Conservation (phyloP, 2,888 invertebrate species). For the Ophion ellenae region DNA sequence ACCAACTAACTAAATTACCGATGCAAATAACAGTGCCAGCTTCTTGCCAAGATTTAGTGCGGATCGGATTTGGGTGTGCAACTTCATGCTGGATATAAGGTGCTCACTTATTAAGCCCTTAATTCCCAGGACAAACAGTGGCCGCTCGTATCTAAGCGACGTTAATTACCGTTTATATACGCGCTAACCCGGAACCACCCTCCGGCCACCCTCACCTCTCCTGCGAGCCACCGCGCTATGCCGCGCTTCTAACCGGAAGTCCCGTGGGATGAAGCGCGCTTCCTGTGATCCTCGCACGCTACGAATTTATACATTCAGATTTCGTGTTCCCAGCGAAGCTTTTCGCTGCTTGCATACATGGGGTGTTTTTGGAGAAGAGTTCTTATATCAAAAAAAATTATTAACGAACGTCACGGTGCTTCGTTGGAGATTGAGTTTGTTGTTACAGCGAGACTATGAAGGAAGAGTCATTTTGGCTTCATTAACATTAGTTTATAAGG, state of each 20-base stretch:
- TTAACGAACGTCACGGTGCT: too few species aligned
- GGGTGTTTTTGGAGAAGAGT: neutral
- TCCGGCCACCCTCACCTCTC: slow-evolving; percentile 29
- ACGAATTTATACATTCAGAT: slow-evolving; percentile 25
- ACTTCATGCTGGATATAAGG: slow-evolving; percentile 66
- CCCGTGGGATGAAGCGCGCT: slow-evolving; percentile 44
- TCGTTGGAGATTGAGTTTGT: too few species aligned
- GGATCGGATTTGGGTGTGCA: slow-evolving; percentile 78
- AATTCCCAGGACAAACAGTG: slow-evolving; percentile 77
- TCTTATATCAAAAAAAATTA: too few species aligned
- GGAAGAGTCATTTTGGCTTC: too few species aligned
- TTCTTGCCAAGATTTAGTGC: slow-evolving; percentile 80
- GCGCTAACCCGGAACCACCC: slow-evolving; percentile 58
- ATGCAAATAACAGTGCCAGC: slow-evolving; percentile 82
- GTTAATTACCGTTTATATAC: slow-evolving; percentile 67
- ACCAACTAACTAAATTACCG: slow-evolving; percentile 80
- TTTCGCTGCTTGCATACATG: neutral
- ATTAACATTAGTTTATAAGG: too few species aligned
- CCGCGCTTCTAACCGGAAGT: slow-evolving; percentile 46
- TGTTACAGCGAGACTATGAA: too few species aligned
- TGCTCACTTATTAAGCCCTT: slow-evolving; percentile 79
- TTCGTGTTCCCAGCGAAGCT: neutral
- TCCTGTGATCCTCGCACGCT: slow-evolving; percentile 41
- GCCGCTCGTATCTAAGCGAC: slow-evolving; percentile 66
- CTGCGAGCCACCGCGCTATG: slow-evolving; percentile 14